Conservation (phyloP, 2,797 vertebrate genomes). For the Eulemur rubriventer region DNA sequence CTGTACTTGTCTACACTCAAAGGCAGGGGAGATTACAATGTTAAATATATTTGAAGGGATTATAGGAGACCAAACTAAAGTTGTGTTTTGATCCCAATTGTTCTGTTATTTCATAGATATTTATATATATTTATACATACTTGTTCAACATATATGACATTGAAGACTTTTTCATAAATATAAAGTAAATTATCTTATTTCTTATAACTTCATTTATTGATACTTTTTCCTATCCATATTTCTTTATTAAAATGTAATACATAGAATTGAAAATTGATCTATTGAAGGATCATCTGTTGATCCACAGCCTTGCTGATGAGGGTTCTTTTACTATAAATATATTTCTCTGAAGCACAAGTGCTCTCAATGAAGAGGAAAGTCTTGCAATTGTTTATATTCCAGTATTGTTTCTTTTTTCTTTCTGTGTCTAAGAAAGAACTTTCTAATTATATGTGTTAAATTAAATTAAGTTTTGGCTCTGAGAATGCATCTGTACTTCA, state of each 20-base stretch:
- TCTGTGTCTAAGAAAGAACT: not conserved
- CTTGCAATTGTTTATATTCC: not conserved
- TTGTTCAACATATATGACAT: not conserved
- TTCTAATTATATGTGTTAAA: not conserved
- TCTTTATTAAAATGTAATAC: not conserved
- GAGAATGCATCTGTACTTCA: not conserved
- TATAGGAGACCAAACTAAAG: not conserved
- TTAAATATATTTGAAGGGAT: not conserved
- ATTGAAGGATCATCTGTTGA: not conserved
- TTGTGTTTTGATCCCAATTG: not conserved
- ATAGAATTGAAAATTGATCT: not conserved
- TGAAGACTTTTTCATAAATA: not conserved
- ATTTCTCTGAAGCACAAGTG: not conserved
- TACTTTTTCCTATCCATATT: not conserved
- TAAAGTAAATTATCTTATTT: not conserved
- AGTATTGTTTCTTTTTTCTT: not conserved
- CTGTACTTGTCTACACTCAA: not conserved
- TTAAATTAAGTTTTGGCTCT: not conserved
- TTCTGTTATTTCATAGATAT: not conserved
- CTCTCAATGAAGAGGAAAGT: not conserved
- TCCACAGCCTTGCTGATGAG: not conserved
- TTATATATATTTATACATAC: not conserved
- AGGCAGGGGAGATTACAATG: not conserved
- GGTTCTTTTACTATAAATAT: not conserved
- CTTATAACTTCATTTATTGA: not conserved